These are phyloP conservation scores for Oligia latruncula DNA, from an alignment of 2,888 invertebrate species.

Conservation along the genomic window DNA sequence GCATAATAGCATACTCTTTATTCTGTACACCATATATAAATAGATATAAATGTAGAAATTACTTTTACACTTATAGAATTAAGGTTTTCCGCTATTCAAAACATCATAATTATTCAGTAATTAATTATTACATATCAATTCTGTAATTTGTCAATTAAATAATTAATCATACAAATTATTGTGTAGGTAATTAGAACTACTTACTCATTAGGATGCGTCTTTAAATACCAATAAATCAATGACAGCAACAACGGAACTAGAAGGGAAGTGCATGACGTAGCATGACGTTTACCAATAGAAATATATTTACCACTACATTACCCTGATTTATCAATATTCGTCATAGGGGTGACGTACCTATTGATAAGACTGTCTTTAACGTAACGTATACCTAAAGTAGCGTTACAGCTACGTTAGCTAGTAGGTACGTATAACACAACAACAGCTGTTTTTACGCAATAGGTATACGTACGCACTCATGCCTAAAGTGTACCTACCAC, in stretches of 20 bases:
- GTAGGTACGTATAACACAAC: neutral
- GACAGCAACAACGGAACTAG: neutral
- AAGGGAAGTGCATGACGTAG: neutral
- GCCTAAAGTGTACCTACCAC: constrained; percentile 11
- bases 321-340: constrained; percentile 5
- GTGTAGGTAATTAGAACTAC: neutral
- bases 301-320: neutral
- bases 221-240: neutral
- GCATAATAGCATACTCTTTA: too few relatives aligned
- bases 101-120: neutral
- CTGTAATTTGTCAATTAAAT: neutral
- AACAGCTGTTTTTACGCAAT: constrained; percentile 43
- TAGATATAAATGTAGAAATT: neutral
- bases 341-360: constrained; percentile 22
- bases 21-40: too few relatives aligned
- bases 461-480: constrained; percentile 16
- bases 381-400: neutral
- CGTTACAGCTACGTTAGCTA: neutral
- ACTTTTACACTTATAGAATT: neutral
- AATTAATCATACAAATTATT: neutral
- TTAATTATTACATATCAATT: neutral
- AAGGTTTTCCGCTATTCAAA: neutral
- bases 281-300: neutral
- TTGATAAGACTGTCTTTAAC: neutral
- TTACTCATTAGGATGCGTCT: neutral